A percentile compares a stretch with the other conserved stretches of the same genome.
These are phyloP conservation scores for Platyrinchus mystaceus DNA, from an alignment of 2,797 vertebrate species.

Conservation along the genomic window DNA sequence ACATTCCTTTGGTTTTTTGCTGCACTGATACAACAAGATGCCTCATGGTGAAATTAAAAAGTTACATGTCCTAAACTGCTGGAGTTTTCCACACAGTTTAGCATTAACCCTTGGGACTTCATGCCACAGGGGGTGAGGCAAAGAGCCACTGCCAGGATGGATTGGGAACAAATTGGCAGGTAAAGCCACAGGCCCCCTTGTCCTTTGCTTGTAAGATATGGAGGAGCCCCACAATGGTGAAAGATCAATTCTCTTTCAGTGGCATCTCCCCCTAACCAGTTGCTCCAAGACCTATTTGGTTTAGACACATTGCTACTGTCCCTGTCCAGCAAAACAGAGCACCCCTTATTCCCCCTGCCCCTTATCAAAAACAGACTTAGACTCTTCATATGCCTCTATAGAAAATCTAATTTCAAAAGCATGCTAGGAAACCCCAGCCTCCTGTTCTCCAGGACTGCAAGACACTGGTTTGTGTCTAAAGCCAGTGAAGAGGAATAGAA, in stretches of 20 bases:
- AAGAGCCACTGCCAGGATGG: not conserved
- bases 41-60: not conserved
- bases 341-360: not conserved
- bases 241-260: not conserved
- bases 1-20: not conserved
- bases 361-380: not conserved
- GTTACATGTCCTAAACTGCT: not conserved
- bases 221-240: not conserved
- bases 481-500: not conserved
- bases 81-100: not conserved
- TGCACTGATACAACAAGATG: not conserved
- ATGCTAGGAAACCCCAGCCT: not conserved
- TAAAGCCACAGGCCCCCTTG: not conserved
- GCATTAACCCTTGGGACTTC: not conserved
- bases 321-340: not conserved
- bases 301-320: not conserved
- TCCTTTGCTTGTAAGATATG: not conserved
- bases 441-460: not conserved
- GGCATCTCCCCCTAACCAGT: not conserved
- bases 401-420: not conserved
- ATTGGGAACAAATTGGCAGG: fast-evolving
- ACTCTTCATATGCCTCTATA: not conserved
- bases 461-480: not conserved
- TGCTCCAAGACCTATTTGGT: not conserved
- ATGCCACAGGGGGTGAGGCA: not conserved